Base-by-base conservation (phyloP, 2,113 vertebrate genomes). In the Sinocyclocheilus anshuiensis region DNA sequence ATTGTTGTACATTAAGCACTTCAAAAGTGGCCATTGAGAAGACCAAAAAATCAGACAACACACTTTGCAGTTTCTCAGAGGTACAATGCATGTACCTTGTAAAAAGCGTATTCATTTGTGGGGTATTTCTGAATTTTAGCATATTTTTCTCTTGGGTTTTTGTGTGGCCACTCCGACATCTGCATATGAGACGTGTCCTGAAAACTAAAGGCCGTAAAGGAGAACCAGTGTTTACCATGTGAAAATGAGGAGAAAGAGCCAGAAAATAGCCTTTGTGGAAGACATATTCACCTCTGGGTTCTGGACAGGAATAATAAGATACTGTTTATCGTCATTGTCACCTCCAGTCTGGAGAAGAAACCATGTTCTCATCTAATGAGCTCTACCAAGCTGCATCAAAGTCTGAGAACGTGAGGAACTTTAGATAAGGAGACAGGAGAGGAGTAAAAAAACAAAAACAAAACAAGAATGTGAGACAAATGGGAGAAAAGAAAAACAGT, bases 351-450 rank as follows among this genome's bases (percentile, higher is more conserved):
- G 78, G 45, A 77, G 61, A 45, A 59, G 36, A 55, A 74, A 22
- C 74, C 53, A 69, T 39, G 39, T 48, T 75, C 53, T 33, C 42
- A 83, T 45, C 42, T 88, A 86, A 88, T 88, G 75, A 86, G 84
- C 42, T 83, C 39, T 57, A 78, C 57, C 77, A 79, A 81, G 59
- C 78, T 57, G 50, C 42, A 77, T 61, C 24, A 67, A 65, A 57
- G 57, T 42, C 36, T n/a, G 12, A 69, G 24, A 33, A 77, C 48
- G 24, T 39, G 9, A 77, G 48, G 36, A 76, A 72, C 42, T 81
- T 57, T 67, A 65, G 16, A 83, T 74, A 39, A 83, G 71, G 39
- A 24, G 45, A 83, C 4, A 0, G 26, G 22, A 42, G 59, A 53
- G 36, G 59, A 74, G 50, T 39, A 36, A 36, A 63, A 22, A 42